Base-by-base conservation (phyloP, 2,113 vertebrate genomes). In the Nothocercus julius region DNA sequence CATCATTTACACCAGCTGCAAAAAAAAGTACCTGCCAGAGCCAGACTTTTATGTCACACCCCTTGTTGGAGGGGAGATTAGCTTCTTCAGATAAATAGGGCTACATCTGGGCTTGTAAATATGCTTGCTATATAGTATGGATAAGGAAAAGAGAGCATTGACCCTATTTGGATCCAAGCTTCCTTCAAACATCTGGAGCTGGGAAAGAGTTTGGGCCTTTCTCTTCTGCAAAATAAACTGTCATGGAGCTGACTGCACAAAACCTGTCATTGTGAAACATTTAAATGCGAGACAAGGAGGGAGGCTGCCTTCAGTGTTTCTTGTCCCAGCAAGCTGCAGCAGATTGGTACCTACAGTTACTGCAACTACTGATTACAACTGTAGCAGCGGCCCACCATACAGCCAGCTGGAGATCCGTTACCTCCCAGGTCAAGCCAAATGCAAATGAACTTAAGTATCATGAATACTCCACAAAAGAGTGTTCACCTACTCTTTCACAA, bases 341-440 rank as follows among this genome's bases (percentile, higher is more conserved):
- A 40, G 82, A 47, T 51, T 18, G 0, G 0, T 6, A 15, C 19
- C 53, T 44, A 27, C 49, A 56, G 2, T 5, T 10, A 13, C 7
- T 20, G n/a, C 9, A 38, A 40, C 12, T 9, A 6, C 36, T 1
- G 6, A 3, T 27, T 61, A 20, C 54, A 82, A 69, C 40, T 85
- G 75, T 8, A n/a, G 56, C 20, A 54, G 17, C 1, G 2, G 28
- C 69, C 22, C 63, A 42, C 7, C 56, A 36, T 13, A 7, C 22
- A 28, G 15, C 2, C 14, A 21, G 18, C 8, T 54, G 74, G n/a
- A 76, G 68, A 62, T 51, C 27, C 28, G 5, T 25, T 10, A 24
- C 38, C 9, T 67, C 24, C 38, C 19, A 20, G 51, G 25, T 22
- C 44, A 40, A 66, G 56, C 34, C 24, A 77, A 42, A 36, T 10